Conservation (phyloP, 2,797 vertebrate genomes). For the Ciconia nigra region DNA sequence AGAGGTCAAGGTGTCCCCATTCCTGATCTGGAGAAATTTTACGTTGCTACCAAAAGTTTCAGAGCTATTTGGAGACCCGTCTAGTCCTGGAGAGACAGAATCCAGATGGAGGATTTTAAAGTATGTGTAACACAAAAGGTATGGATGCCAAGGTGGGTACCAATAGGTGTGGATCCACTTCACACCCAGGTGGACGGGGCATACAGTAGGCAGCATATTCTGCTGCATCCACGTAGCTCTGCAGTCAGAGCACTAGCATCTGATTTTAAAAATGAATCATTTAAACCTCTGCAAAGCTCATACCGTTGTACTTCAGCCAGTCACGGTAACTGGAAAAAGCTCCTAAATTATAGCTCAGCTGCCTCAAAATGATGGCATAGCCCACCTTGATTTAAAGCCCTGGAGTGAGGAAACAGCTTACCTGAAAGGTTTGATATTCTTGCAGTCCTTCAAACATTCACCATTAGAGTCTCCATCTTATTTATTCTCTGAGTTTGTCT, state of each 20-base stretch:
- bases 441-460: neutral
- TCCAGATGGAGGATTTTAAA: neutral
- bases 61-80: neutral
- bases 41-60: neutral
- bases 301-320: neutral
- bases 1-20: neutral
- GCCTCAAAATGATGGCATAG: neutral
- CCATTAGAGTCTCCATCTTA: neutral
- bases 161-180: neutral
- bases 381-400: neutral
- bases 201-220: neutral
- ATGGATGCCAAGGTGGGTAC: neutral
- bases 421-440: neutral
- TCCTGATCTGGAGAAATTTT: neutral
- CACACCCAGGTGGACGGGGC: rapidly evolving
- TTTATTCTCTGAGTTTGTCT: neutral
- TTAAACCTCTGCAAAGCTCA: neutral
- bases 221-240: neutral
- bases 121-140: neutral
- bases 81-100: neutral
- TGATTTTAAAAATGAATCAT: neutral
- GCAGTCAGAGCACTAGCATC: neutral
- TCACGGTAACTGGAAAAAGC: neutral
- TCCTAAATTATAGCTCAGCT: neutral
- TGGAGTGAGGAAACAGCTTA: neutral